A percentile compares a stretch with the other conserved stretches of the same genome.
These are phyloP conservation scores for Dallia pectoralis DNA, from an alignment of 2,797 vertebrate species.

Conservation along the genomic window DNA sequence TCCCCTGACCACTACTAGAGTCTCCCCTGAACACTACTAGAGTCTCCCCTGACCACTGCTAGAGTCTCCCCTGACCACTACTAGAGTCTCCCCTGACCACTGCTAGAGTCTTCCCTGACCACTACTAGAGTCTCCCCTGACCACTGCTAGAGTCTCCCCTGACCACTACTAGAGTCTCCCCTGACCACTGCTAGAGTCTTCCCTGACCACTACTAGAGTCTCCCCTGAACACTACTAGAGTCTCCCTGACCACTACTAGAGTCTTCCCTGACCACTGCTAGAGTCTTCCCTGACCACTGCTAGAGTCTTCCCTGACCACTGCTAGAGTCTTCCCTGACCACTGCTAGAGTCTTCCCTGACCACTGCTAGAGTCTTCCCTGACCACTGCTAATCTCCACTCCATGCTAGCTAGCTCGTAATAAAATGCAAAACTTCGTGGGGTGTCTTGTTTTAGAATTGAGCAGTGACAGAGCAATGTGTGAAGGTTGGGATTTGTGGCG, in stretches of 20 bases:
- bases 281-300: neutral
- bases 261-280: neutral
- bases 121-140: too few relatives aligned
- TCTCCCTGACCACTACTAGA: too few relatives aligned
- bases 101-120: neutral
- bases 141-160: neutral
- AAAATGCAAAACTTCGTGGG: neutral
- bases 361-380: neutral
- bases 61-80: neutral
- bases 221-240: neutral
- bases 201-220: too few relatives aligned
- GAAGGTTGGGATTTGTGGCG: neutral
- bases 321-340: neutral
- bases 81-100: neutral
- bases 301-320: neutral
- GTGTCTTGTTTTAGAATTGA: neutral
- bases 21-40: too few relatives aligned
- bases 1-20: neutral
- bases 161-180: too few relatives aligned
- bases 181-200: neutral
- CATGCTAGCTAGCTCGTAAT: neutral
- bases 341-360: neutral
- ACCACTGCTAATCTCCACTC: neutral
- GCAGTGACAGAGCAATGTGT: neutral
- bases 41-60: neutral